These are phyloP conservation scores for Nycticorax nycticorax DNA, from an alignment of 2,113 vertebrate genomes.

Conservation along the genomic window DNA sequence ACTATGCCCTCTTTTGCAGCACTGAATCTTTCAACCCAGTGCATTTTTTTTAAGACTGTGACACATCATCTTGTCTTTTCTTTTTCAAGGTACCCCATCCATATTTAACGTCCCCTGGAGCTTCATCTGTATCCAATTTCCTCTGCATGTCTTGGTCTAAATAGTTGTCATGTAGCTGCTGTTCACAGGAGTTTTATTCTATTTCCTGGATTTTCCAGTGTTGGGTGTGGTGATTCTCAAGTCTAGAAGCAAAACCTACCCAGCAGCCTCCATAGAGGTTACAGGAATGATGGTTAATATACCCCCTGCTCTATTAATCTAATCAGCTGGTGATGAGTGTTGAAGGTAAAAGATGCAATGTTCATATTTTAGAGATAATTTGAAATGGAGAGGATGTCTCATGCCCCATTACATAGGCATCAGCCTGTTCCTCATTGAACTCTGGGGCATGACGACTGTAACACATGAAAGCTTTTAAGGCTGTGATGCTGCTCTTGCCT, in stretches of 20 bases:
- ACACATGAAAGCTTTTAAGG: background rate
- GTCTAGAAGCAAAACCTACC: background rate
- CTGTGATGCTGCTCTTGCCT: background rate
- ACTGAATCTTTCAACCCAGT: background rate
- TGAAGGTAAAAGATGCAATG: background rate
- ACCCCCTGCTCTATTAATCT: background rate
- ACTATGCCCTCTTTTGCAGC: background rate
- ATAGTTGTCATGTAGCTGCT: background rate
- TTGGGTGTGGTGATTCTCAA: background rate
- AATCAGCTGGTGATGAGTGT: background rate
- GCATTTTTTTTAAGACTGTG: background rate
- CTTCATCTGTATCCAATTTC: conserved; percentile 8
- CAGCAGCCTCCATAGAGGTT: background rate
- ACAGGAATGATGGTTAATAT: background rate
- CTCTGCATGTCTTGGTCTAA: background rate
- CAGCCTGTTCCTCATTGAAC: background rate
- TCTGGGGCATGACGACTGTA: background rate
- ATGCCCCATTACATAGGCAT: background rate
- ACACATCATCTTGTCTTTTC: background rate
- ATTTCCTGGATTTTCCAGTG: background rate
- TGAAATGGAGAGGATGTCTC: background rate
- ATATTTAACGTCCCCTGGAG: background rate
- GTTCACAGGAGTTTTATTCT: background rate
- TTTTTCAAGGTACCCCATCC: background rate
- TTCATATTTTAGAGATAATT: background rate